These are phyloP conservation scores for Perca flavescens DNA, from an alignment of 2,113 vertebrate species.

Conservation along the genomic window DNA sequence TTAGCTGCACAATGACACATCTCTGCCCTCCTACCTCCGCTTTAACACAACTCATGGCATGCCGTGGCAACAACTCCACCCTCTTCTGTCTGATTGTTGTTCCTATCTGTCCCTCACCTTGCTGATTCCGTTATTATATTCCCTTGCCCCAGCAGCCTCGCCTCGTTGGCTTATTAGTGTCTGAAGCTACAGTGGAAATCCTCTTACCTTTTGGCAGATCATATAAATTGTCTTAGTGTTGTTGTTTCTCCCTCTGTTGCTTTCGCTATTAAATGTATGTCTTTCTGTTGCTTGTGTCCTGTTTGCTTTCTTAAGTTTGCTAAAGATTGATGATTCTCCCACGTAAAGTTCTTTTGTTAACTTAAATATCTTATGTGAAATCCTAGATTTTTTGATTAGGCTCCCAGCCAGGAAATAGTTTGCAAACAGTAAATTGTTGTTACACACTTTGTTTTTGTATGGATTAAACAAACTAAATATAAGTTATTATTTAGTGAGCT, in stretches of 20 bases:
- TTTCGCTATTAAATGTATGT: neutral
- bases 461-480: neutral
- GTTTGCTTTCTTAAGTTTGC: neutral
- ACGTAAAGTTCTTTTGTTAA: too few relatives aligned
- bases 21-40: neutral
- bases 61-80: neutral
- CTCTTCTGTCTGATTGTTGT: neutral
- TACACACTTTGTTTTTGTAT: neutral
- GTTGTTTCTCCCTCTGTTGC: neutral
- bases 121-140: conserved; percentile 21
- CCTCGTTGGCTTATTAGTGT: conserved; percentile 37
- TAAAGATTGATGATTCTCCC: neutral
- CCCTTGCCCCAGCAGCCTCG: conserved; percentile 27
- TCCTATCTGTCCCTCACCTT: neutral
- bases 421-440: neutral
- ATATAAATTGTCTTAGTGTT: neutral
- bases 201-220: conserved; percentile 20
- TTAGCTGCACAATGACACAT: conserved; percentile 1
- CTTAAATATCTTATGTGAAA: neutral
- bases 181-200: conserved; percentile 18
- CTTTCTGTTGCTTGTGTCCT: neutral
- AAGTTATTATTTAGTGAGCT: neutral
- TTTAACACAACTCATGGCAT: neutral
- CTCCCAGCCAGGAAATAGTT: neutral
- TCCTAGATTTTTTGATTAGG: too few relatives aligned